phyloP scores from a whole-genome alignment of 2,113 vertebrate genomes.

The Propithecus coquereli region DNA sequence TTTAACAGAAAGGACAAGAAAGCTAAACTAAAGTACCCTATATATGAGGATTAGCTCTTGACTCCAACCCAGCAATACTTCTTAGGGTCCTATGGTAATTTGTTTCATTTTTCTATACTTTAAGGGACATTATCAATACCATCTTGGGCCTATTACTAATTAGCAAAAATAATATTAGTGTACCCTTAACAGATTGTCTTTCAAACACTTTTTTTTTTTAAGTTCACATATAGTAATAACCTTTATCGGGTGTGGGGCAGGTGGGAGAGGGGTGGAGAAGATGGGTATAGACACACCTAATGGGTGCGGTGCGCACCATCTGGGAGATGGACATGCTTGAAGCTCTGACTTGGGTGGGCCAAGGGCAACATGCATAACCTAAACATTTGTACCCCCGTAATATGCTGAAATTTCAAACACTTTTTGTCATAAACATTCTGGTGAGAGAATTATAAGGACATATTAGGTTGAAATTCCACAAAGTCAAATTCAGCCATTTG shows the following conservation, averaged over 20 bases:
- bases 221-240: no score
- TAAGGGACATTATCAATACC: neutral
- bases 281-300: no score
- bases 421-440: neutral
- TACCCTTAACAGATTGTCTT: neutral
- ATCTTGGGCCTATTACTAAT: neutral
- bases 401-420: no score
- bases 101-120: conserved; percentile 1
- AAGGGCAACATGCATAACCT: no score
- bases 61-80: neutral
- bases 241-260: no score
- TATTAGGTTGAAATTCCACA: neutral
- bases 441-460: neutral
- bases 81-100: neutral
- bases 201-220: neutral
- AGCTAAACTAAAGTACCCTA: neutral
- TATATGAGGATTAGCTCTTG: neutral
- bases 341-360: no score
- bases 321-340: no score
- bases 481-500: neutral
- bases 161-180: neutral
- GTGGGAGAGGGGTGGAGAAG: no score
- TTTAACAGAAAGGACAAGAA: neutral
- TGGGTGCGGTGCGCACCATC: no score
- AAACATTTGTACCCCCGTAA: no score